Conservation (phyloP, 2,113 vertebrate genomes). For the Ahaetulla prasina region DNA sequence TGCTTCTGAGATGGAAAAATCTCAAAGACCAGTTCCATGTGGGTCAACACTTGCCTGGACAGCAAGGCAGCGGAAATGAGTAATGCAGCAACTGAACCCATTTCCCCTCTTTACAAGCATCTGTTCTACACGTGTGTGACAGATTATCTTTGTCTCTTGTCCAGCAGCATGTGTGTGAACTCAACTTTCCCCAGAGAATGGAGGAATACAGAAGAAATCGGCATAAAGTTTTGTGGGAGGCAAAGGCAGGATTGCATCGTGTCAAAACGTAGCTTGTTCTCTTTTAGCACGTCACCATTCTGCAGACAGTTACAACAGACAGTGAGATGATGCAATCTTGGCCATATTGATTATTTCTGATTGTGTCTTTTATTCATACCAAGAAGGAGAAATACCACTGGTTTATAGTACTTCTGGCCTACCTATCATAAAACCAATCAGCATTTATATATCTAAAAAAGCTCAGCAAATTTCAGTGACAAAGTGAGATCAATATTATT, state of each 20-base stretch:
- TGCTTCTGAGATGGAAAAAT: conserved; percentile 26
- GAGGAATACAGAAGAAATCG: conserved; percentile 54
- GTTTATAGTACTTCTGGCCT: neutral
- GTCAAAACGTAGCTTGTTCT: conserved; percentile 57
- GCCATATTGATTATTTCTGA: conserved; percentile 43
- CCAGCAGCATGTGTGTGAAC: conserved; percentile 52
- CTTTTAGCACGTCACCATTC: conserved; percentile 53
- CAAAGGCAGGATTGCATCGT: conserved; percentile 60
- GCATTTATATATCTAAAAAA: neutral
- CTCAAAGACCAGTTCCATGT: conserved; percentile 32
- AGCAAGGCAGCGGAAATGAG: conserved; percentile 53
- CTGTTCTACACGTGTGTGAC: conserved; percentile 65
- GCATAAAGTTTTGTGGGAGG: conserved; percentile 55
- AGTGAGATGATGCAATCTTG: conserved; percentile 29
- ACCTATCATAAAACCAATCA: conserved; percentile 7
- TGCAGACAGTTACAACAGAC: conserved; percentile 36
- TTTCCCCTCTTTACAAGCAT: conserved; percentile 49
- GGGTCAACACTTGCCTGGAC: conserved; percentile 33
- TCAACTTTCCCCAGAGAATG: conserved; percentile 44
- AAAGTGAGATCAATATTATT: neutral
- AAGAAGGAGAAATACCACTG: neutral
- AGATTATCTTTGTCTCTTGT: conserved; percentile 59
- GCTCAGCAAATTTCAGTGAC: neutral
- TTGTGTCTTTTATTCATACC: conserved; percentile 27
- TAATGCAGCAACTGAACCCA: conserved; percentile 46